Evolutionary conservation across 2,888 invertebrate species (phyloP).

Genomic region (Meteorus colon): DNA sequence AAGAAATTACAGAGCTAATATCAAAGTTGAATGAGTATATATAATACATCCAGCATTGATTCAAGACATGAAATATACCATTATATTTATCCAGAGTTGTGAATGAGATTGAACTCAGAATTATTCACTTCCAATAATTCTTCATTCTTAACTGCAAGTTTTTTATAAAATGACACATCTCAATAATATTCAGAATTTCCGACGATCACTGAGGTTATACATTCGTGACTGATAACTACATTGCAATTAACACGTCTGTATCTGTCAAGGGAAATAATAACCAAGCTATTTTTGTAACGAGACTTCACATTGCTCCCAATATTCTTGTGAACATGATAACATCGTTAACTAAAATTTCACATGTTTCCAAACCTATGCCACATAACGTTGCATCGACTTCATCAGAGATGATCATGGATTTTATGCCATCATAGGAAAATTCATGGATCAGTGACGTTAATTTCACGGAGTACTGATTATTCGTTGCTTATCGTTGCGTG

Average conservation of each 20-base stretch:
- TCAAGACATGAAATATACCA: too few species aligned
- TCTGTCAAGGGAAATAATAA: too few species aligned
- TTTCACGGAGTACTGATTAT: conserved; percentile 37
- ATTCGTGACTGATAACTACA: neutral
- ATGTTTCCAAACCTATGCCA: conserved; percentile 14
- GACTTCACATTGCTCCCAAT: neutral
- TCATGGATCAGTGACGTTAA: conserved; percentile 36
- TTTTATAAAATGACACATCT: neutral
- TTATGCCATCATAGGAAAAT: conserved; percentile 16
- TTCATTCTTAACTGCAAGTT: neutral
- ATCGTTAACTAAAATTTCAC: conserved; percentile 33
- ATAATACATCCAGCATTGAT: too few species aligned
- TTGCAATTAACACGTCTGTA: neutral
- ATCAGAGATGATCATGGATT: conserved; percentile 13
- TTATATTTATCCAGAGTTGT: too few species aligned
- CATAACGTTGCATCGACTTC: conserved; percentile 2
- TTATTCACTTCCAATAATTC: neutral
- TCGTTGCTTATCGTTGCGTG: conserved; percentile 29
- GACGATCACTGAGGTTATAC: too few species aligned
- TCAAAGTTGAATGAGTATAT: too few species aligned
- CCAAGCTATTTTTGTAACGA: neutral
- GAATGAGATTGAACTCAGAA: too few species aligned
- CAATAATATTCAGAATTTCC: too few species aligned
- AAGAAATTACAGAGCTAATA: too few species aligned
- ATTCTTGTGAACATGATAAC: conserved; percentile 20